These are phyloP conservation scores for Echinops telfairi DNA, from an alignment of 2,113 vertebrate genomes.

Conservation along the genomic window DNA sequence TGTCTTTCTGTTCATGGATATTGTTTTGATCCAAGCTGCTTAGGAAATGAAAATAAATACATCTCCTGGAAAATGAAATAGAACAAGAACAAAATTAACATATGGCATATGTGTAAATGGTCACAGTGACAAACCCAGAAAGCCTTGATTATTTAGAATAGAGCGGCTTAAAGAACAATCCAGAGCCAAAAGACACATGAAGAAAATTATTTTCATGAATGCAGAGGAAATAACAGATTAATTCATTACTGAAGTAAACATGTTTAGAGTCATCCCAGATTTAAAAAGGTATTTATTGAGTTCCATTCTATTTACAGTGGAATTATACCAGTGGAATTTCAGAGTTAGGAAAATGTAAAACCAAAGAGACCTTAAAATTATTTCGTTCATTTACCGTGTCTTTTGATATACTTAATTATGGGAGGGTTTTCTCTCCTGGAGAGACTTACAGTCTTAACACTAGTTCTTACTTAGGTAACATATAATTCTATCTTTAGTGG, in stretches of 20 bases:
- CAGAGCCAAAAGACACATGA: not conserved
- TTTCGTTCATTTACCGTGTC: not conserved
- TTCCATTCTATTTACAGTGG: not conserved
- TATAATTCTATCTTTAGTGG: conserved; percentile 11
- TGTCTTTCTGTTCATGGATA: not conserved
- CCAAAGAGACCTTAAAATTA: not conserved
- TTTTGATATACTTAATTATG: conserved; percentile 25
- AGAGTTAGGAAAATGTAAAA: not conserved
- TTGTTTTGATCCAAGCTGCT: not conserved
- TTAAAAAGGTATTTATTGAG: not conserved
- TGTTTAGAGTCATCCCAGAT: not conserved
- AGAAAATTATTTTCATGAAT: conserved; percentile 23
- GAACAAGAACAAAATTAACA: not conserved
- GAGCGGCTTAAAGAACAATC: not conserved
- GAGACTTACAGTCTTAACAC: not conserved
- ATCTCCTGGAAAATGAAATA: conserved; percentile 4
- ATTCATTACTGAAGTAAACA: not conserved
- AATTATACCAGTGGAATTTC: conserved; percentile 23
- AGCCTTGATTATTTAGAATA: not conserved
- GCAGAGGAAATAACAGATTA: not conserved
- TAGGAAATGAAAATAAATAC: not conserved
- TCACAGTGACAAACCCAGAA: not conserved
- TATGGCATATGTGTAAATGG: not conserved
- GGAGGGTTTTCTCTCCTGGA: not conserved
- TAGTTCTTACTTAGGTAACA: conserved; percentile 11